Conservation (phyloP, 1,140 invertebrate genomes). For the Drosophila pectinifera region DNA sequence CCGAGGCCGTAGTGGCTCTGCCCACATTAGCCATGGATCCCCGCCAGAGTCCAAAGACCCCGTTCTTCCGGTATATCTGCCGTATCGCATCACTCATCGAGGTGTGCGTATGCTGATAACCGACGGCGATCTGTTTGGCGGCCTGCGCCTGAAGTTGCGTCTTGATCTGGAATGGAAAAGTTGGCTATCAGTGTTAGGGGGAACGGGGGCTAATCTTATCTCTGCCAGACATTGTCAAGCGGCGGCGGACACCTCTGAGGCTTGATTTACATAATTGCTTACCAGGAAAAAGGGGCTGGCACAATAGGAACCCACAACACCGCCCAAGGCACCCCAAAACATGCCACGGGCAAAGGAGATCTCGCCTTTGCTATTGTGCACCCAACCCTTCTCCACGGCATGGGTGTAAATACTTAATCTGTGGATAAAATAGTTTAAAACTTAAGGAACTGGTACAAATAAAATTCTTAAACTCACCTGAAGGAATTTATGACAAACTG, state of each 20-base stretch:
- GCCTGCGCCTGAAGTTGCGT: constrained; percentile 94
- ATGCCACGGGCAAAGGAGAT: constrained; percentile 89
- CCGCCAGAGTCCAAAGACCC: constrained; percentile 91
- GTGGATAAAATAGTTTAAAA: neutral
- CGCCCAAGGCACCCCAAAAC: constrained; percentile 89
- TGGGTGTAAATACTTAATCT: constrained; percentile 92
- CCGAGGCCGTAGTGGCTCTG: constrained; percentile 92
- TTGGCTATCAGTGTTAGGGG: constrained; percentile 13
- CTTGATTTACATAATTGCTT: constrained; percentile 57
- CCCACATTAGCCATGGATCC: constrained; percentile 91
- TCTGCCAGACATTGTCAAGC: constrained; percentile 17
- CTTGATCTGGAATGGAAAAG: constrained; percentile 87
- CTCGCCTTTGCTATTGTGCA: constrained; percentile 89
- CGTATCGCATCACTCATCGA: constrained; percentile 89
- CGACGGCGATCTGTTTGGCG: constrained; percentile 93
- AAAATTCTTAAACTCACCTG: constrained; percentile 87
- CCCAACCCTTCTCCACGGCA: constrained; percentile 90
- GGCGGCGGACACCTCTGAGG: neutral
- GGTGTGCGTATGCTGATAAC: constrained; percentile 92
- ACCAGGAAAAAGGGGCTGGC: constrained; percentile 84
- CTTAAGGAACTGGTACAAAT: neutral
- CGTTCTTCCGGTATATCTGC: constrained; percentile 89
- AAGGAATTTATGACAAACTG: constrained; percentile 87
- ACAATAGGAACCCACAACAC: constrained; percentile 87
- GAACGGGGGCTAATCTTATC: constrained; percentile 29